A percentile compares a stretch with the other conserved stretches of the same genome.
phyloP scores from a whole-genome alignment of 2,113 vertebrate species.

The Vidua chalybeata region DNA sequence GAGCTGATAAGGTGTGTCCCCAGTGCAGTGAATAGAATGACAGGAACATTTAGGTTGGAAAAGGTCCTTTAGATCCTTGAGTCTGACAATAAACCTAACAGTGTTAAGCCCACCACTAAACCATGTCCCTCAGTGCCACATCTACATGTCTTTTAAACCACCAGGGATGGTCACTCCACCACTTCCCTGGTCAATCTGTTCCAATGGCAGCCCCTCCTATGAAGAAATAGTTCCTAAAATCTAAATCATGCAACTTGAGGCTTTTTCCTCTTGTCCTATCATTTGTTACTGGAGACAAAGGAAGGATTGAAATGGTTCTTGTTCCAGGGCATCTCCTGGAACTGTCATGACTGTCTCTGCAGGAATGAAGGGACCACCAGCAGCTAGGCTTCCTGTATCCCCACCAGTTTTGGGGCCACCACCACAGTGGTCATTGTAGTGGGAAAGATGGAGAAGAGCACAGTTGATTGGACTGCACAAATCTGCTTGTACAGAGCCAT shows the following conservation, averaged over 20 bases:
- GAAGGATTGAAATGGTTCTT: neutral
- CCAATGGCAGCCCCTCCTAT: neutral
- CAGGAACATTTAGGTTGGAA: neutral
- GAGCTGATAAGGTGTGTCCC: neutral
- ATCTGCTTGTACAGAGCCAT: neutral
- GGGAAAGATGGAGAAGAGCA: neutral
- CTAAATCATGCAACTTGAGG: neutral
- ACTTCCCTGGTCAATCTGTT: neutral
- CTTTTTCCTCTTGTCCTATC: neutral
- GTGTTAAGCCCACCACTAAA: neutral
- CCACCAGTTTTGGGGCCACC: neutral
- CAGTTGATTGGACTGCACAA: neutral
- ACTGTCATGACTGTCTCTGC: too few species aligned
- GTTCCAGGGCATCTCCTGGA: neutral
- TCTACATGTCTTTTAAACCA: neutral
- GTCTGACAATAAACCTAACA: fast-evolving
- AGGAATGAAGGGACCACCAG: neutral
- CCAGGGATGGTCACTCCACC: neutral
- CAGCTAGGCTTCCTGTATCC: neutral
- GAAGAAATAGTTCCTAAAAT: neutral
- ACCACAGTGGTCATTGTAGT: neutral
- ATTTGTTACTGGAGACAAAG: neutral
- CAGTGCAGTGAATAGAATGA: neutral
- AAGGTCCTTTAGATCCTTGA: neutral
- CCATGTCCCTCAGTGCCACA: neutral